A percentile compares a stretch with the other conserved stretches of the same genome.
phyloP scores from a whole-genome alignment of 2,888 invertebrate species.

The Merodon equestris region DNA sequence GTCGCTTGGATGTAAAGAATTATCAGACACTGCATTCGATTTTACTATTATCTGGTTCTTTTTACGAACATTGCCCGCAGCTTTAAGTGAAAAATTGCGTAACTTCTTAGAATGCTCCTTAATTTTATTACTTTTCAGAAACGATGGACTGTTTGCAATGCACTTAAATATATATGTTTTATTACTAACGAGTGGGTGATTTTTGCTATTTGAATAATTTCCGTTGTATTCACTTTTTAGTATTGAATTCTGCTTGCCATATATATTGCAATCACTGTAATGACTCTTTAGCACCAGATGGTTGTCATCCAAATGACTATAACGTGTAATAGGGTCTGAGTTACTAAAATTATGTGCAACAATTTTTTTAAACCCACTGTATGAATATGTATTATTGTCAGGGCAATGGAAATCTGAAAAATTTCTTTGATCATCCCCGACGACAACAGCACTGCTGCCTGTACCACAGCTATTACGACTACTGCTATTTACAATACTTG shows the following conservation, averaged over 20 bases:
- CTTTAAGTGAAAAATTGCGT: conserved; percentile 77
- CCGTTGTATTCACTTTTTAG: conserved; percentile 70
- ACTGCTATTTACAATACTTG: conserved; percentile 70
- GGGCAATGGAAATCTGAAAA: conserved; percentile 67
- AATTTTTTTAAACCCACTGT: conserved; percentile 69
- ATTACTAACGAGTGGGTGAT: conserved; percentile 77
- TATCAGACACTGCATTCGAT: conserved; percentile 78
- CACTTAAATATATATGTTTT: conserved; percentile 79
- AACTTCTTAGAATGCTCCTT: conserved; percentile 78
- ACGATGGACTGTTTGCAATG: conserved; percentile 78
- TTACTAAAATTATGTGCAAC: conserved; percentile 73
- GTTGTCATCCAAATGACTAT: conserved; percentile 71
- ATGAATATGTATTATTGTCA: conserved; percentile 59
- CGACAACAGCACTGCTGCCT: conserved; percentile 67
- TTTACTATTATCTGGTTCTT: conserved; percentile 77
- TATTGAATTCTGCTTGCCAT: conserved; percentile 74
- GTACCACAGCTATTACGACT: conserved; percentile 69
- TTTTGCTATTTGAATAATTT: conserved; percentile 70
- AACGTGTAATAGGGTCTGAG: conserved; percentile 73
- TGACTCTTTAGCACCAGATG: conserved; percentile 75
- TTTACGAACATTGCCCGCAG: conserved; percentile 76
- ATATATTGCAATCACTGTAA: conserved; percentile 77
- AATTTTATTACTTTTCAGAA: conserved; percentile 77
- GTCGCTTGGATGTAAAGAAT: conserved; percentile 78
- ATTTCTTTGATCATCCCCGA: conserved; percentile 67